Percentiles rank a stretch among this genome's conserved stretches.
Evolutionary conservation across 2,113 vertebrate genomes (phyloP).

Genomic region (Picathartes gymnocephalus): DNA sequence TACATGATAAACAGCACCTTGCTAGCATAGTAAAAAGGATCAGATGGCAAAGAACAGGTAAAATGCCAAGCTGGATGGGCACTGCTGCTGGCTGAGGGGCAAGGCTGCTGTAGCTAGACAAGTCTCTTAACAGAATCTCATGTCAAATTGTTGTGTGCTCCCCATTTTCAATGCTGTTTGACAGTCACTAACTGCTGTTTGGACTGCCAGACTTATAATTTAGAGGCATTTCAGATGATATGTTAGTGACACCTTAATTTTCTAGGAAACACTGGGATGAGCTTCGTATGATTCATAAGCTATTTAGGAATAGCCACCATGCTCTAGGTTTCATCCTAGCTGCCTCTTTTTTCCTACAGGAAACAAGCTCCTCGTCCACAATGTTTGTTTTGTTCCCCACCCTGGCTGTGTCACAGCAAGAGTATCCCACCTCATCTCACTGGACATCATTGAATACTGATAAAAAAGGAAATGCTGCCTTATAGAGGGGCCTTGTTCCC

Average conservation of each 20-base stretch:
- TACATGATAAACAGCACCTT: not conserved
- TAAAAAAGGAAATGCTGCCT: not conserved
- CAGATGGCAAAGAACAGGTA: not conserved
- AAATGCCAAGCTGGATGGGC: not conserved
- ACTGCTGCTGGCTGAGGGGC: accelerated
- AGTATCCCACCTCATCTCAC: not conserved
- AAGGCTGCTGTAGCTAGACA: not conserved
- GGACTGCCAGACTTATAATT: constrained; percentile 22
- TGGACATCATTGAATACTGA: not conserved
- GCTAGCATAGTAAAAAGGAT: not conserved
- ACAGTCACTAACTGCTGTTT: constrained; percentile 19
- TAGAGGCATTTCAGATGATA: constrained; percentile 22
- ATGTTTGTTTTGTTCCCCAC: not conserved
- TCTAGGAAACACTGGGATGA: constrained; percentile 24
- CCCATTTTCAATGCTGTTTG: not conserved
- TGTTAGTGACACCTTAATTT: constrained; percentile 45
- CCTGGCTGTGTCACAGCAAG: not conserved
- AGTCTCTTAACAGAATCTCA: not conserved
- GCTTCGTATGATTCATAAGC: not conserved
- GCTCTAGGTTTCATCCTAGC: not conserved
- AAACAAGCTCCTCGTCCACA: not conserved
- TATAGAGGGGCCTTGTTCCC: not conserved
- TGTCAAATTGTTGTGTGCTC: not conserved
- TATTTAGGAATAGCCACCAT: not conserved
- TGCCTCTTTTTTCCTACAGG: not conserved